These are phyloP conservation scores for Mormyrus proboscirostris DNA, from an alignment of 2,797 vertebrate species.

Conservation along the genomic window DNA sequence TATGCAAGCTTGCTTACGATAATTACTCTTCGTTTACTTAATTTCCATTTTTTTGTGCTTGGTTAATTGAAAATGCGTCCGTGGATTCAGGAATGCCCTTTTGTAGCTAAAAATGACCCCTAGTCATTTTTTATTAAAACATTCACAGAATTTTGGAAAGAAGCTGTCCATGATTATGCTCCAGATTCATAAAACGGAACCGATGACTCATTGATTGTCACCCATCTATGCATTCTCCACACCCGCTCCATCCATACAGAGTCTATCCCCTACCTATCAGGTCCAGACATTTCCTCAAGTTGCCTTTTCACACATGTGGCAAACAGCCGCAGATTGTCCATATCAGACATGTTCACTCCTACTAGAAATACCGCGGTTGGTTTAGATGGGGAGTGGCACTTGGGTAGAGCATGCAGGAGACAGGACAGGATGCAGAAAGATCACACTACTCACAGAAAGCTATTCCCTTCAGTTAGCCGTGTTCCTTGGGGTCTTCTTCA, in stretches of 20 bases:
- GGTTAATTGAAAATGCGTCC: neutral
- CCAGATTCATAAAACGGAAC: neutral
- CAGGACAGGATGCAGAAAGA: no score
- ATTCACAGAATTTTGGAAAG: neutral
- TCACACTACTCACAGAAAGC: neutral
- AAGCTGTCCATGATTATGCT: neutral
- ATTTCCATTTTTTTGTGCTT: neutral
- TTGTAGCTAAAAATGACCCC: neutral
- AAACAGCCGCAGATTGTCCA: no score
- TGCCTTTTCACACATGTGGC: neutral
- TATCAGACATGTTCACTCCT: no score
- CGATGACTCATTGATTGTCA: neutral
- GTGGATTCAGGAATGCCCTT: neutral
- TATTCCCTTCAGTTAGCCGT: neutral
- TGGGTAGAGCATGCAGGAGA: no score
- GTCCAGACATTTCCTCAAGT: neutral
- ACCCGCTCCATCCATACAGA: neutral
- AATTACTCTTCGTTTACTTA: neutral
- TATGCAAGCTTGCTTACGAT: neutral
- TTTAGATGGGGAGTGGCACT: no score
- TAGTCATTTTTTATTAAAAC: neutral
- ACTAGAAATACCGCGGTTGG: no score
- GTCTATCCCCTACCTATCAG: neutral
- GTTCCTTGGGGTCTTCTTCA: neutral
- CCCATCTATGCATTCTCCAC: neutral